A percentile compares a stretch with the other conserved stretches of the same genome.
Conservation (phyloP, 2,797 vertebrate species). For the Hapalemur alaotrensis region DNA sequence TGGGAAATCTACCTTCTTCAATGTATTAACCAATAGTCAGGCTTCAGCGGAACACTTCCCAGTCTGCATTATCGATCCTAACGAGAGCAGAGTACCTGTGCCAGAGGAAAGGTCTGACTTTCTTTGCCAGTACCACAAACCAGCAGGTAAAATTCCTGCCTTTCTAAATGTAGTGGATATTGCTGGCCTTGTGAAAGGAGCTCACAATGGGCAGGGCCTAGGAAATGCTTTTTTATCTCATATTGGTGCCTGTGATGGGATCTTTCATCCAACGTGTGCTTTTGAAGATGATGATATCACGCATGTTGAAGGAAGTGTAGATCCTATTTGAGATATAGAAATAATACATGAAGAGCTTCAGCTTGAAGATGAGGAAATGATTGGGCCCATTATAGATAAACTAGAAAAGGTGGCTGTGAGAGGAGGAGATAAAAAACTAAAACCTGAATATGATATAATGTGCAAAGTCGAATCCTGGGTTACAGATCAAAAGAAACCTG, state of each 20-base stretch:
- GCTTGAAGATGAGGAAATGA: slow-evolving; percentile 96
- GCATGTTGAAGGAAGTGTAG: slow-evolving; percentile 96
- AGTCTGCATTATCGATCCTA: slow-evolving; percentile 98
- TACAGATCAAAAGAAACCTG: slow-evolving; percentile 94
- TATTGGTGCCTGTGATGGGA: slow-evolving; percentile 96
- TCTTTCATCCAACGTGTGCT: slow-evolving; percentile 98
- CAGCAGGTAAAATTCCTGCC: slow-evolving; percentile 96
- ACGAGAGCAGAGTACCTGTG: slow-evolving; percentile 96
- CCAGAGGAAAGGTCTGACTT: slow-evolving; percentile 96
- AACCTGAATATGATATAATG: slow-evolving; percentile 96
- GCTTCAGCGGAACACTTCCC: slow-evolving; percentile 95
- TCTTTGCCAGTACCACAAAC: slow-evolving; percentile 94
- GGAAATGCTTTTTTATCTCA: slow-evolving; percentile 98
- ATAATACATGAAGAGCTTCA: slow-evolving; percentile 94
- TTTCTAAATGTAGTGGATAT: slow-evolving; percentile 98
- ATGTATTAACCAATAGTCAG: slow-evolving; percentile 95
- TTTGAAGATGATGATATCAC: slow-evolving; percentile 97
- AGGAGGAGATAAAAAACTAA: slow-evolving; percentile 94
- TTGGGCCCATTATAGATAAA: slow-evolving; percentile 93
- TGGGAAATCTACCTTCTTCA: slow-evolving; percentile 97
- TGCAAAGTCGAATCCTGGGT: slow-evolving; percentile 98
- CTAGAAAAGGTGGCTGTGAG: slow-evolving; percentile 95
- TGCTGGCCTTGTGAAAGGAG: slow-evolving; percentile 97
- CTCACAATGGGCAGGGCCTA: slow-evolving; percentile 94
- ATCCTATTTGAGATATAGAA: slow-evolving; percentile 93